Conservation (phyloP, 2,888 invertebrate genomes). For the Stenoptilia bipunctidactyla region DNA sequence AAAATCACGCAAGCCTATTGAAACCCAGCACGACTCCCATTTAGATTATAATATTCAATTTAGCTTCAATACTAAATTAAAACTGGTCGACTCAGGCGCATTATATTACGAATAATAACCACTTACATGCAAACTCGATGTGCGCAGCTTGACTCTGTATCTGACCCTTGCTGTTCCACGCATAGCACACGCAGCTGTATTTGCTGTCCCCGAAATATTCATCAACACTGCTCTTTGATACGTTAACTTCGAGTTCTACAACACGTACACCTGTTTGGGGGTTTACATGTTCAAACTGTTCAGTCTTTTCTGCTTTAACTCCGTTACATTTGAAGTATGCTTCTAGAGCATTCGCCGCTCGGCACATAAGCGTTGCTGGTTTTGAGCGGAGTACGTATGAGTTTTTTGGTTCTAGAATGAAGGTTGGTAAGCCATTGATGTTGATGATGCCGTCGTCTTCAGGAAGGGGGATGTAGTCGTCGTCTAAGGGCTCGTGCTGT, state of each 20-base stretch:
- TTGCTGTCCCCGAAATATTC: slow-evolving; percentile 82
- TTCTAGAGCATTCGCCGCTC: slow-evolving; percentile 91
- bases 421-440: slow-evolving; percentile 78
- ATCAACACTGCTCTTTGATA: slow-evolving; percentile 84
- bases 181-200: slow-evolving; percentile 88
- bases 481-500: slow-evolving; percentile 43
- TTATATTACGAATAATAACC: slow-evolving; percentile 5
- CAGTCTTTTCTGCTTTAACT: slow-evolving; percentile 63
- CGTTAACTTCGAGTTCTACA: slow-evolving; percentile 81
- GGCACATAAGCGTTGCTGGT: slow-evolving; percentile 88
- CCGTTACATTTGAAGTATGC: slow-evolving; percentile 86
- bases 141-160: slow-evolving; percentile 83
- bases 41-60: slow-evolving; percentile 4
- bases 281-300: slow-evolving; percentile 81
- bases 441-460: slow-evolving; percentile 75
- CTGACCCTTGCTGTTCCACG: slow-evolving; percentile 83
- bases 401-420: slow-evolving; percentile 88
- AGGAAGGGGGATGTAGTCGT: slow-evolving; percentile 60
- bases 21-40: not conserved
- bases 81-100: not conserved
- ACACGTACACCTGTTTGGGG: slow-evolving; percentile 84
- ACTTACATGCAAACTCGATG: slow-evolving; percentile 91
- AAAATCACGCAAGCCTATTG: too few species aligned
- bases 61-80: not conserved
- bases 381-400: slow-evolving; percentile 90